phyloP scores from a whole-genome alignment of 2,797 vertebrate genomes.

The Perdix hodgsoniae region DNA sequence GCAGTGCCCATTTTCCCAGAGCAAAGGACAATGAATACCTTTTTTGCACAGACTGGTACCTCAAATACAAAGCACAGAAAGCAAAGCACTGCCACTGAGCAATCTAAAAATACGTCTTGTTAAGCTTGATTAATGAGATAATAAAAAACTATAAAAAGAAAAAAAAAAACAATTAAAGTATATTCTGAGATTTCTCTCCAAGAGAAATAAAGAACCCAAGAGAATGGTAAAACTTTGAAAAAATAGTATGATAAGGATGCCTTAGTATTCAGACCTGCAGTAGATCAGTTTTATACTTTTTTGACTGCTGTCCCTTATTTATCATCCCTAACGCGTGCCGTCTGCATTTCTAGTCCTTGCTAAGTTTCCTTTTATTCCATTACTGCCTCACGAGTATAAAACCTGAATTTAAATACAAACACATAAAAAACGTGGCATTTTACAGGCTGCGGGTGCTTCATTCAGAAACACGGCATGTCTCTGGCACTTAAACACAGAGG shows the following conservation, averaged over 20 bases:
- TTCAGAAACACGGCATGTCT: neutral
- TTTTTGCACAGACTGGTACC: neutral
- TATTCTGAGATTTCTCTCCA: conserved; percentile 46
- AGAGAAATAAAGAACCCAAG: conserved; percentile 53
- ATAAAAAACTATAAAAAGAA: conserved; percentile 57
- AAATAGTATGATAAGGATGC: conserved; percentile 7
- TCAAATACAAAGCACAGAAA: conserved; percentile 46
- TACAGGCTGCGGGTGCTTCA: neutral
- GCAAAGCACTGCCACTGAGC: conserved; percentile 8
- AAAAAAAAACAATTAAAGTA: conserved; percentile 67
- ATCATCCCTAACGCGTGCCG: neutral
- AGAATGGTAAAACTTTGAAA: conserved; percentile 55
- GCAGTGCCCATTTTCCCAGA: neutral
- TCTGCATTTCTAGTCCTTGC: neutral
- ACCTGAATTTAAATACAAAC: conserved; percentile 31
- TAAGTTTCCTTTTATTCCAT: neutral
- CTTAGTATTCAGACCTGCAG: conserved; percentile 9
- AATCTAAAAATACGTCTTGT: conserved; percentile 62
- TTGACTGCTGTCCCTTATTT: conserved; percentile 35
- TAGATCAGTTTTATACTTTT: conserved; percentile 38
- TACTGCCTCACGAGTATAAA: neutral
- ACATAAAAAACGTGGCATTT: neutral
- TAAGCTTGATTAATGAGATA: conserved; percentile 66
- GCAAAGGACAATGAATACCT: conserved; percentile 1
- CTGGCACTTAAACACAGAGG: neutral